Evolutionary conservation across 1,140 invertebrate species (phyloP), one percentile per base, ranked within the genome.

Genomic region (Diuraphis noxia): DNA sequence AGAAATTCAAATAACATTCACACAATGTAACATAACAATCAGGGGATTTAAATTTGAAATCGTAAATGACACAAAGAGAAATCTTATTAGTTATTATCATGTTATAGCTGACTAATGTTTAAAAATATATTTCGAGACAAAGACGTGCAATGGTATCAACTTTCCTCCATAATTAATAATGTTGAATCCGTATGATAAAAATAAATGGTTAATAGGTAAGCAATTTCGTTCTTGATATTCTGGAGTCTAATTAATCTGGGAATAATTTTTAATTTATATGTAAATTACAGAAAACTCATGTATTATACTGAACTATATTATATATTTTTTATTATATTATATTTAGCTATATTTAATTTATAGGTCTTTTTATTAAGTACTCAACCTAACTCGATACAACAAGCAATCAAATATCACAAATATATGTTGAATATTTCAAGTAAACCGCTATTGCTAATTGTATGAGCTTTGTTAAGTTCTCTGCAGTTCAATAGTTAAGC

Each of bases 1-100:
- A 86, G n/a, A 86, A 86, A 86, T 86, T 86, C 46, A 86, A 86
- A 86, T 86, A 25, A 86, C 21, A 52, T 49, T 85, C 36, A 34
- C 34, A 46, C 36, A 46, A 52, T 30, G 41, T 41, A 36, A 49
- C 43, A 49, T 36, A 25, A 34, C 82, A 23, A 86, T 86, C 41
- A 43, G 43, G 49, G 6, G 36, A 49, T 49, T 49, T 1, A 49
- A 49, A 34, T 86, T 49, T 49, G 7, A 49, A 49, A 34, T 86
- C 43, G 36, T 36, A 86, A 49, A 49, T 52, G n/a, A 36, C 43
- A 19, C n/a, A 25, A 46, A 86, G 43, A 49, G 84, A 86, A 86
- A 86, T 86, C n/a, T 36, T 52, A 49, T 49, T 49, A 86, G 34
- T 82, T 30, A 40, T 23, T 86, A 81, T 25, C 13, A 13, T 81